These are phyloP conservation scores for Grallaria varia DNA, from an alignment of 2,113 vertebrate genomes.

Conservation along the genomic window DNA sequence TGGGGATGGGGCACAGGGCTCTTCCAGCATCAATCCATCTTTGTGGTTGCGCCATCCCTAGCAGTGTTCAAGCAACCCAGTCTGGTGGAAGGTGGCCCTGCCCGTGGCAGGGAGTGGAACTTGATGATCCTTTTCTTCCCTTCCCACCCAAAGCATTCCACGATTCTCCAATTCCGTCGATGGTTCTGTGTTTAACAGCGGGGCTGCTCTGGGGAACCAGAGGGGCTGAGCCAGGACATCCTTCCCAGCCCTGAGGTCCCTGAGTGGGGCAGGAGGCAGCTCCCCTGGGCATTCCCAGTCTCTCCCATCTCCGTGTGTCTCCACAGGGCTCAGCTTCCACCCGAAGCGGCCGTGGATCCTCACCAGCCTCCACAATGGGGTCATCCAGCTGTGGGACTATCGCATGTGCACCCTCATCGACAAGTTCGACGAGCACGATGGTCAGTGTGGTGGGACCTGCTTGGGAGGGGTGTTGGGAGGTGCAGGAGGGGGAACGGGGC, in stretches of 20 bases:
- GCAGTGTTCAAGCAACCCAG: neutral
- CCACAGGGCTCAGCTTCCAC: conserved; percentile 89
- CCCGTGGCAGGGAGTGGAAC: neutral
- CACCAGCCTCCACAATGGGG: conserved; percentile 94
- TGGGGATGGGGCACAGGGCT: too few relatives aligned
- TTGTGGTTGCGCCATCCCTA: too few relatives aligned
- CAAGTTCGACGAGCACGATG: conserved; percentile 97
- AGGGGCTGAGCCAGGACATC: neutral
- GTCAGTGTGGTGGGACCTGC: conserved; percentile 55
- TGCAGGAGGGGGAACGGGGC: neutral
- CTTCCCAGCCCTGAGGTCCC: too few relatives aligned
- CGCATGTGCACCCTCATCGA: conserved; percentile 98
- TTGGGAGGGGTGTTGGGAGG: neutral
- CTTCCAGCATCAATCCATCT: too few relatives aligned
- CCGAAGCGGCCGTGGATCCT: conserved; percentile 96
- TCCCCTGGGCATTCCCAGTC: neutral
- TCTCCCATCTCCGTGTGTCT: neutral
- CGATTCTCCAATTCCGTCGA: neutral
- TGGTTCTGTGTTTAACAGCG: neutral
- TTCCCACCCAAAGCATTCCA: neutral
- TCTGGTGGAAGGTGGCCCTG: neutral
- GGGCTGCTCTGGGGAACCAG: too few relatives aligned
- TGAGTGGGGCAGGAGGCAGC: rapidly evolving
- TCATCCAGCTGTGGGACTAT: conserved; percentile 98
- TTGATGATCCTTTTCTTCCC: neutral